Evolutionary conservation across 2,113 vertebrate species (phyloP).

Genomic region (Isurus oxyrinchus): DNA sequence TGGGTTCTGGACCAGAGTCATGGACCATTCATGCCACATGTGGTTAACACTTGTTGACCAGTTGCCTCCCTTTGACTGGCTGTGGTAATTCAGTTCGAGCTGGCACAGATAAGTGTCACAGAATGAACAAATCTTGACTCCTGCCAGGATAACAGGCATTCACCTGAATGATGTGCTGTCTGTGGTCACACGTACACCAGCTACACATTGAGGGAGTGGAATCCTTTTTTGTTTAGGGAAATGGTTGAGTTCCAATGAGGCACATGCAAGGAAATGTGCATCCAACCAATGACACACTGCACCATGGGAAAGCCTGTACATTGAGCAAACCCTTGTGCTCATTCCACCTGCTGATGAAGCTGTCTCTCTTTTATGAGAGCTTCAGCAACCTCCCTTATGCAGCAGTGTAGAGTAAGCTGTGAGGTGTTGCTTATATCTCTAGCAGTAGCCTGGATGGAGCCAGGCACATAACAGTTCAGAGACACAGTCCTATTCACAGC

Average conservation of each 20-base stretch:
- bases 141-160: not conserved
- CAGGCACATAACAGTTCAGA: not conserved
- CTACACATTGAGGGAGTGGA: not conserved
- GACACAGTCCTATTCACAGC: not conserved
- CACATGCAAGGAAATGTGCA: not conserved
- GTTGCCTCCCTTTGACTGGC: not conserved
- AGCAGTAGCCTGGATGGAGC: not conserved
- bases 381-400: no score
- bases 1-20: not conserved
- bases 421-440: not conserved
- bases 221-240: not conserved
- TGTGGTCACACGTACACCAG: not conserved
- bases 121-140: not conserved
- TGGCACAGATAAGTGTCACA: not conserved
- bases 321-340: not conserved
- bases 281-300: not conserved
- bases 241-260: not conserved
- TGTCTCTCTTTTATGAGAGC: not conserved
- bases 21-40: not conserved
- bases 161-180: not conserved
- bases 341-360: not conserved
- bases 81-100: not conserved
- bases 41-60: not conserved
- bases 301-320: not conserved
- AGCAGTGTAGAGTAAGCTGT: not conserved